Evolutionary conservation across 1,140 invertebrate species (phyloP), one percentile per base, ranked within the genome.

Genomic region (Drosophila baimaii): DNA sequence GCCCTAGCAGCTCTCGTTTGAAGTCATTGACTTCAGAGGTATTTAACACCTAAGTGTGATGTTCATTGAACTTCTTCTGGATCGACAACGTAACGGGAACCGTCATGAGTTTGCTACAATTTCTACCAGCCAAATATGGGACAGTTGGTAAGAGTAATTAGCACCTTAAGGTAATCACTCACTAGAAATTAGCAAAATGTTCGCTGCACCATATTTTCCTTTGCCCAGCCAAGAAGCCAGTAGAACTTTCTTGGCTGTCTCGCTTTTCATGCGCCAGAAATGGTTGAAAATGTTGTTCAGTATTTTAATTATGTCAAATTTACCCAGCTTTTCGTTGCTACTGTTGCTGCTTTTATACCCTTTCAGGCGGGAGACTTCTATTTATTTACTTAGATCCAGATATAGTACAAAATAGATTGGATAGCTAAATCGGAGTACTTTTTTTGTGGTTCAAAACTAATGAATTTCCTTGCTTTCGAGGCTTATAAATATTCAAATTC

Each of bases 271-370:
- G 66, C 37, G 43, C 63, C 25, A 62, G 39, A 71, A 71, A 73
- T 55, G 73, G 69, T 37, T 15, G 46, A 27, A 27, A 27, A 49
- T 29, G 46, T n/a, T 49, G 27, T 52, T 55, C 71, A 76, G 76
- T 73, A 70, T 86, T 86, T 86, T 86, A 86, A 86, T 86, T 86
- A 86, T 88, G 79, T 83, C 83, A 86, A 86, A 86, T 88, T 82
- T 77, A 47, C 72, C 25, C 57, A 73, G 76, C 51, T 79, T 79
- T 57, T n/a, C 43, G 57, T 44, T 62, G 37, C 39, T 33, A 19
- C 29, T 37, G 31, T n/a, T 72, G n/a, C 27, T 65, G 27, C 29
- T 41, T 41, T 31, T 31, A 29, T 61, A 21, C 52, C 13, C 31
- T 46, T 17, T 5, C 21, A 21, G 19, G 13, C 4, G 43, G 43